Percentiles rank a stretch among this genome's conserved stretches.
Evolutionary conservation across 2,113 vertebrate genomes (phyloP).

Genomic region (Thymallus thymallus): DNA sequence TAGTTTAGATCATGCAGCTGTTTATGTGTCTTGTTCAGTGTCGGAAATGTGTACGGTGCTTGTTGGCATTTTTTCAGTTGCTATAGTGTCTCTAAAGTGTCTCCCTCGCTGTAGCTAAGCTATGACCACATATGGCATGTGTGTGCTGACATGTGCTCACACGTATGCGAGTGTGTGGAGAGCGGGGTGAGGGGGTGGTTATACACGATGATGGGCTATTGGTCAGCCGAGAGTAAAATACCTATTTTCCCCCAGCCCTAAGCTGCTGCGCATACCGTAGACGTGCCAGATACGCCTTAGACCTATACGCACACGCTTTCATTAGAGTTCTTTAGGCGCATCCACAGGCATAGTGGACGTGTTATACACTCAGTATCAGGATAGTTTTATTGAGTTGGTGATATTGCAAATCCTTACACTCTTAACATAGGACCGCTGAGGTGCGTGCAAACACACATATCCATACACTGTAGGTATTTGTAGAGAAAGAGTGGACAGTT

Average conservation of each 20-base stretch:
- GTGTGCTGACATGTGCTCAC: background rate
- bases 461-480: background rate
- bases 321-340: background rate
- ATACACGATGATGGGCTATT: background rate
- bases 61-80: background rate
- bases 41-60: background rate
- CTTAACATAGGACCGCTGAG: background rate
- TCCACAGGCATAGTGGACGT: background rate
- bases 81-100: background rate
- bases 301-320: background rate
- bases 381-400: background rate
- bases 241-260: background rate
- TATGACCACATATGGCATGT: background rate
- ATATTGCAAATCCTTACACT: background rate
- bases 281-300: background rate
- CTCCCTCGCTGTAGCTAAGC: background rate
- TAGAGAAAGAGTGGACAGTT: background rate
- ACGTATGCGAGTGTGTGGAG: slow-evolving; percentile 7
- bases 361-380: background rate
- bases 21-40: background rate
- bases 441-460: background rate
- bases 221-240: too few relatives aligned
- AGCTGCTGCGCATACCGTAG: background rate
- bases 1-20: background rate
- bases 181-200: background rate